These are phyloP conservation scores for Heterodera schachtii DNA, from an alignment of 1,140 invertebrate species.

Conservation along the genomic window DNA sequence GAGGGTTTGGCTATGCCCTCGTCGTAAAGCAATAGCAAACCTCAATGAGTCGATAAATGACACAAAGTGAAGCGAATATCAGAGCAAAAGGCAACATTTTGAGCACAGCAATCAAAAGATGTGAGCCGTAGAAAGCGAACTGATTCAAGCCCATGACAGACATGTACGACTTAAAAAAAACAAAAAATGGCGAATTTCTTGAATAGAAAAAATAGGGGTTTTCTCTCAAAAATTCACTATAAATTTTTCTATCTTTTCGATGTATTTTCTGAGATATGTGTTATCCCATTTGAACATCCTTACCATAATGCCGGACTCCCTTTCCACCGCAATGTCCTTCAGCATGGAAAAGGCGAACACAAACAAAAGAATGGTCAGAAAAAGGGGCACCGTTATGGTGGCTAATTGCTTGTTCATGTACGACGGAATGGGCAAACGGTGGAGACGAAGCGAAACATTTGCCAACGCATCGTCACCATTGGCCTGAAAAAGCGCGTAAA, in stretches of 20 bases:
- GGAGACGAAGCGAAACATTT: constrained; percentile 39
- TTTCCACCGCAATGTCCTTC: constrained; percentile 52
- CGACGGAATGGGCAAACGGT: constrained; percentile 46
- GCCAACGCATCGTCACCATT: constrained; percentile 7
- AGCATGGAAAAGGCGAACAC: background rate
- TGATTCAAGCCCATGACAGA: constrained; percentile 53
- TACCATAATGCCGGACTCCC: constrained; percentile 55
- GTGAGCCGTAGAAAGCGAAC: constrained; percentile 50
- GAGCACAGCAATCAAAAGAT: constrained; percentile 46
- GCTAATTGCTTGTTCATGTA: background rate
- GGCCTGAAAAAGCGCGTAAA: constrained; percentile 1
- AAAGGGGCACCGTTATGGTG: constrained; percentile 40
- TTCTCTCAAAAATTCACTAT: no score
- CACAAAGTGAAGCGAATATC: constrained; percentile 6
- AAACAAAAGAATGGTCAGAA: background rate
- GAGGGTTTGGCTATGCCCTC: no score
- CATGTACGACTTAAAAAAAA: constrained; percentile 52
- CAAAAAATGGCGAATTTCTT: no score
- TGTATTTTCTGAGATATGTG: no score
- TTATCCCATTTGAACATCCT: no score
- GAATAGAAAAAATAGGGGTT: no score
- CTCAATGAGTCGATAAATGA: background rate
- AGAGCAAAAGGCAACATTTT: constrained; percentile 39
- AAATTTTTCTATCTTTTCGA: no score
- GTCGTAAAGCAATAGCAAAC: background rate